These are phyloP conservation scores for Hoplodrina blanda DNA, from an alignment of 2,888 invertebrate species.

Conservation along the genomic window DNA sequence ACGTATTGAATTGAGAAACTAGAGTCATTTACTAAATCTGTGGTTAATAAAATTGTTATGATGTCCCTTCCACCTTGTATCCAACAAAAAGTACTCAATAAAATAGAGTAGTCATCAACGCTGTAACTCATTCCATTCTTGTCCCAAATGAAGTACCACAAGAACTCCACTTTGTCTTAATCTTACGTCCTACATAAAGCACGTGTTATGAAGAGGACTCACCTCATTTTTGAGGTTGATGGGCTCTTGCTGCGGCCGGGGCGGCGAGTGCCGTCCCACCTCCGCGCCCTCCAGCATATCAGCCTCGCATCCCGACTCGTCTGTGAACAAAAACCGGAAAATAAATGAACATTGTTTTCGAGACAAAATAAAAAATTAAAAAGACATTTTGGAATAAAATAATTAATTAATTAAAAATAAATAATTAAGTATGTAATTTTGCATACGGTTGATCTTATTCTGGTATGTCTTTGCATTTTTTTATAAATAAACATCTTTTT, in stretches of 20 bases:
- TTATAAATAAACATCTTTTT: too few species aligned
- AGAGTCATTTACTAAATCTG: too few species aligned
- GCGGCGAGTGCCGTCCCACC: conserved; percentile 91
- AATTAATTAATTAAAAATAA: too few species aligned
- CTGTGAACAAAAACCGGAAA: conserved; percentile 80
- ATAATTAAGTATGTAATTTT: too few species aligned
- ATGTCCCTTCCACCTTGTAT: too few species aligned
- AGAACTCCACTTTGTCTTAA: neutral
- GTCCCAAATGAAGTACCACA: neutral
- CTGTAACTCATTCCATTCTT: neutral
- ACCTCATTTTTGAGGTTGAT: conserved; percentile 90
- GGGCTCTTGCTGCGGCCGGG: conserved; percentile 90
- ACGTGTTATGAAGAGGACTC: conserved; percentile 62
- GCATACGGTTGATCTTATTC: too few species aligned
- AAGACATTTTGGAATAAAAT: too few species aligned
- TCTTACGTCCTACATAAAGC: conserved; percentile 24
- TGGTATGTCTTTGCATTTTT: too few species aligned
- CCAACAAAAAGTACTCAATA: too few species aligned
- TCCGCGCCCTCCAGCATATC: conserved; percentile 95
- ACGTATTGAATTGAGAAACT: too few species aligned
- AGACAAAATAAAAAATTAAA: neutral
- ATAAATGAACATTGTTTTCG: neutral
- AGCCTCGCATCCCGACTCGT: conserved; percentile 96
- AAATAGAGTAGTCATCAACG: neutral
- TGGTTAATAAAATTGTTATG: too few species aligned